Base-by-base conservation (phyloP, 1,140 invertebrate species). In the Zaprionus nigranus region DNA sequence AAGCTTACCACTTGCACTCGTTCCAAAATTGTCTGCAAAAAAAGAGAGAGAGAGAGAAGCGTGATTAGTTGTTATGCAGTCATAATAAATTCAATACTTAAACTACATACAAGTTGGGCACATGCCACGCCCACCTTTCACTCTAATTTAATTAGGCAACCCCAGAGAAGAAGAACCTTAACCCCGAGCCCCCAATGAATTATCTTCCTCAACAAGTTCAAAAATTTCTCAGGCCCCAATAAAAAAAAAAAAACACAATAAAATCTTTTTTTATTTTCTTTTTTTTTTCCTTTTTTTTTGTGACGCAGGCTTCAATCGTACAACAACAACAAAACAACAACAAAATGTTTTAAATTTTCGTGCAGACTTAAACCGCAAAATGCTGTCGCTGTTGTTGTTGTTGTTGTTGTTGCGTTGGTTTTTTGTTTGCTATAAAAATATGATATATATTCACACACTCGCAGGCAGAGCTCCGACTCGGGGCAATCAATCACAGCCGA, bases 1-100 rank as follows among this genome's bases (percentile, higher is more conserved):
- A 86, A 81, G 58, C 90, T 92, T 84, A 92, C 91, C 91, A 73
- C 91, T 92, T 90, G 91, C 91, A 92, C 91, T 92, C 88, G 91
- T 92, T 82, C 91, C 91, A 67, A 92, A 92, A 82, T 92, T 92
- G 87, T 92, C 91, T 92, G 87, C 54, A 92, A 92, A 57, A 34
- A 70, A n/a, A 85, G 6, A 71, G 26, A 69, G 62, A 5, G 30
- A 53, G 43, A 79, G n/a, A 17, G 15, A 43, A n/a, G n/a, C n/a
- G n/a, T n/a, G n/a, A 70, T 87, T 79, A 86, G 61, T 82, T 54
- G 57, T 58, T 6, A 49, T 74, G 46, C 63, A 65, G 11, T 40
- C 40, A 17, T 7, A 17, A 58, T 59, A 59, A 49, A 49, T 60
- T 36, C 28, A 9, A 17, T 4, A 6, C 9, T 51, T 67, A 30